Conservation (phyloP, 2,113 vertebrate species). For the Crocuta crocuta region DNA sequence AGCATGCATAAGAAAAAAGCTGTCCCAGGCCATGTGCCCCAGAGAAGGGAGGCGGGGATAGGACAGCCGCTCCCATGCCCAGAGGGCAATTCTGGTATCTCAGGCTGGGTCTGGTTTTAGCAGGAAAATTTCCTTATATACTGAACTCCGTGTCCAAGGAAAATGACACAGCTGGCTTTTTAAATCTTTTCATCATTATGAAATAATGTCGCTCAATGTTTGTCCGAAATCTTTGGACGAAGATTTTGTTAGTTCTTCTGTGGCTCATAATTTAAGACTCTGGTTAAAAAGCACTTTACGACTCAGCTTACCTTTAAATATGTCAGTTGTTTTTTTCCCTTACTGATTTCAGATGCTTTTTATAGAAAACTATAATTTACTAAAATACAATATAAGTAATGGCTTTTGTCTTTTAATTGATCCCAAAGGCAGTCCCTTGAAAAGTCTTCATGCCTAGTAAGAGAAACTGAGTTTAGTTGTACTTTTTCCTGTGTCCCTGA, state of each 20-base stretch:
- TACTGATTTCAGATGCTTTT: not conserved
- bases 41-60: not conserved
- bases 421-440: conserved; percentile 13
- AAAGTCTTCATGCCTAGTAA: not conserved
- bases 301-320: conserved; percentile 2
- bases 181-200: not conserved
- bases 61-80: not conserved
- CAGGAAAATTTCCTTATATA: not conserved
- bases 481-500: too few species aligned
- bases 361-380: not conserved
- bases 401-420: conserved; percentile 11
- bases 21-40: too few species aligned
- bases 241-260: not conserved
- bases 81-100: not conserved
- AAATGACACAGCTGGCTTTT: not conserved
- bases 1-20: rapidly evolving
- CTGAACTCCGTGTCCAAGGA: not conserved
- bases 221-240: not conserved
- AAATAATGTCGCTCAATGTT: not conserved
- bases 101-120: not conserved
- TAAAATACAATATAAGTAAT: not conserved
- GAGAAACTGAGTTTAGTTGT: not conserved
- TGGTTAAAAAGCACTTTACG: not conserved
- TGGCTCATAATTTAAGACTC: not conserved
- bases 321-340: not conserved